Base-by-base conservation (phyloP, 2,113 vertebrate species). In the Irena cyanogastra region DNA sequence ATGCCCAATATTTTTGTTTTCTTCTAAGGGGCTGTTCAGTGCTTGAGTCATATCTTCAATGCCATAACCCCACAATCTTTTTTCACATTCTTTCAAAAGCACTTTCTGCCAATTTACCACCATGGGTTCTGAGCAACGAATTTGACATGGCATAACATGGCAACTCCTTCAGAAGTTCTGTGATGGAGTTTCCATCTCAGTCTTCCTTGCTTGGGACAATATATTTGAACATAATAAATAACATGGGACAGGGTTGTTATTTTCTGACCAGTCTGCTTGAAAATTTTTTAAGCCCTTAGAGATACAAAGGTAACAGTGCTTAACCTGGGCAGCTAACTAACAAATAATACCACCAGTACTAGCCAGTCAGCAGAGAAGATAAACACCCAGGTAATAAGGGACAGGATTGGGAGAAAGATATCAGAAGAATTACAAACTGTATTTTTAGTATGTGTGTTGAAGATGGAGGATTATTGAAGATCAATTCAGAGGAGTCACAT, bases 401-500 rank as follows among this genome's bases (percentile, higher is more conserved):
- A 39, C 35, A 75, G 26, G 14, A n/a, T 4, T 53, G 17, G 41
- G 16, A 79, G 23, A 79, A 83, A 33, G 11, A 31, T 70, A 65
- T 22, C 6, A 64, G 42, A 92, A 87, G 3, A 71, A 85, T 52
- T 66, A 31, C 21, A 65, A 35, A 56, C 39, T 42, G 3, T 30
- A 13, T 72, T 92, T 88, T 88, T 3, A 1, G 3, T 26, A 35
- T 54, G 7, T 52, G 1, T 42, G 16, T 47, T 74, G 33, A 85
- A 81, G 49, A 77, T 9, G 9, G 26, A 90, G 65, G 37, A 44
- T 30, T 19, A 74, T 3, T 54, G 39, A 85, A 71, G 39, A 56
- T n/a, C n/a, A 76, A 5, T 76, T 64, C 6, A 1, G 2, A 30
- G 27, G 24, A 68, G 19, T n/a, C 1, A 1, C 2, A 0, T 14